These are phyloP conservation scores for Odontocolon sp. DNA, from an alignment of 2,888 invertebrate genomes.

Conservation along the genomic window DNA sequence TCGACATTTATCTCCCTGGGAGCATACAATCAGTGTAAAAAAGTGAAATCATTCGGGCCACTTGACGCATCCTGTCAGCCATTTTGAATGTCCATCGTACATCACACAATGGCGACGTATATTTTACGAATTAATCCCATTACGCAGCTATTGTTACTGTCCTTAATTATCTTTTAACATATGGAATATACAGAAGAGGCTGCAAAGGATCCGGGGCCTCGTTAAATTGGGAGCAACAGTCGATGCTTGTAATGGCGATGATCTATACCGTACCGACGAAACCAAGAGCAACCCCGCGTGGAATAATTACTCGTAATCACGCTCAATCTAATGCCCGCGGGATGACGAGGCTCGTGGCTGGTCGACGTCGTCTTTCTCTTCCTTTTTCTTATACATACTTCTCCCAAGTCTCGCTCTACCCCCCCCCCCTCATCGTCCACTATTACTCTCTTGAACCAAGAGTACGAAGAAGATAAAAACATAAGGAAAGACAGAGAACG, in stretches of 20 bases:
- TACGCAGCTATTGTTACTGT: too few relatives aligned
- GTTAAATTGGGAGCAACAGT: constrained; percentile 33
- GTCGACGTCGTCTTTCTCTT: constrained; percentile 28
- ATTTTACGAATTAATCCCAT: too few relatives aligned
- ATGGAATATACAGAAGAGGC: too few relatives aligned
- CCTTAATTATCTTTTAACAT: too few relatives aligned
- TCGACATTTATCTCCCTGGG: neutral
- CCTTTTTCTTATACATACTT: constrained; percentile 5
- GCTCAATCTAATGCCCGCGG: constrained; percentile 77
- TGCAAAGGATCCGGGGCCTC: too few relatives aligned
- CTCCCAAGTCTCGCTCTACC: constrained; percentile 14
- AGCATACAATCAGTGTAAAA: too few relatives aligned
- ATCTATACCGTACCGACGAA: constrained; percentile 65
- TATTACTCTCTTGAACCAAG: constrained; percentile 41
- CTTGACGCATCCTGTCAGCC: too few relatives aligned
- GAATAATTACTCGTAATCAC: constrained; percentile 80
- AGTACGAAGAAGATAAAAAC: constrained; percentile 51
- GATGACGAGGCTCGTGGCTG: constrained; percentile 70
- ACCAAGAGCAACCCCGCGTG: constrained; percentile 66
- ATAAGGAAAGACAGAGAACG: constrained; percentile 40
- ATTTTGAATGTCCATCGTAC: too few relatives aligned
- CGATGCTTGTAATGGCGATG: constrained; percentile 54
- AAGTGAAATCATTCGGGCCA: too few relatives aligned
- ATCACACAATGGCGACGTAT: too few relatives aligned
- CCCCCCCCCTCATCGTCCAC: constrained; percentile 45